phyloP scores from a whole-genome alignment of 2,797 vertebrate species.

The Lacerta bilineata region DNA sequence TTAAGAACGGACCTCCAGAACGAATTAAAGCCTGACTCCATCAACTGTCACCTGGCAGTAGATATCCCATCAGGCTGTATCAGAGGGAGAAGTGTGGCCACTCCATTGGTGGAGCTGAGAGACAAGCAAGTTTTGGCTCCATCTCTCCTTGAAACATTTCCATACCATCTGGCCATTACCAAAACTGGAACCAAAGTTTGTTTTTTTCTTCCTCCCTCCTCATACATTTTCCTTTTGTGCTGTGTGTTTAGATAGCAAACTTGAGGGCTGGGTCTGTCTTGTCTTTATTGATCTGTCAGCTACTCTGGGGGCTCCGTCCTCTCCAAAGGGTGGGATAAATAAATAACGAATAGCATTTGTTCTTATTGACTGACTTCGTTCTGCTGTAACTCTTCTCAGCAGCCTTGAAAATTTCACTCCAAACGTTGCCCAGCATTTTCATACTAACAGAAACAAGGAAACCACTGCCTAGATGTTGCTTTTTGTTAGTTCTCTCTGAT shows the following conservation, averaged over 20 bases:
- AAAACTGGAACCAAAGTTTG: background rate
- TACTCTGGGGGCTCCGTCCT: no score
- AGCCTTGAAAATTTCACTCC: conserved; percentile 6
- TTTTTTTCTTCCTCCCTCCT: background rate
- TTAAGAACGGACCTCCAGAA: no score
- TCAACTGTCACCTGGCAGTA: no score
- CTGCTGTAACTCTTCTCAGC: background rate
- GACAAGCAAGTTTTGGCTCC: no score
- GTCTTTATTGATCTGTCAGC: background rate
- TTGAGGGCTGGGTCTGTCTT: background rate
- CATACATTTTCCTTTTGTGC: background rate
- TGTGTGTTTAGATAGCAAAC: background rate
- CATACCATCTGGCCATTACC: no score
- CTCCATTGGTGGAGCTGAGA: no score
- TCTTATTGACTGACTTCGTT: background rate
- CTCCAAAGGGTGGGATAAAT: background rate
- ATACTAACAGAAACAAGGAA: background rate
- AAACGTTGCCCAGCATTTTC: background rate
- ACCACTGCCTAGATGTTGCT: background rate
- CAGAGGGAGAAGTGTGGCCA: no score
- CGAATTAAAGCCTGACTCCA: no score
- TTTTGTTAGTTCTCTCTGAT: background rate
- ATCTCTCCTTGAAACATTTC: no score
- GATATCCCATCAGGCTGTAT: no score
- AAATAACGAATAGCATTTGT: background rate